Evolutionary conservation across 1,140 invertebrate species (phyloP), one percentile per base, ranked within the genome.

Genomic region (Centruroides sculpturatus): DNA sequence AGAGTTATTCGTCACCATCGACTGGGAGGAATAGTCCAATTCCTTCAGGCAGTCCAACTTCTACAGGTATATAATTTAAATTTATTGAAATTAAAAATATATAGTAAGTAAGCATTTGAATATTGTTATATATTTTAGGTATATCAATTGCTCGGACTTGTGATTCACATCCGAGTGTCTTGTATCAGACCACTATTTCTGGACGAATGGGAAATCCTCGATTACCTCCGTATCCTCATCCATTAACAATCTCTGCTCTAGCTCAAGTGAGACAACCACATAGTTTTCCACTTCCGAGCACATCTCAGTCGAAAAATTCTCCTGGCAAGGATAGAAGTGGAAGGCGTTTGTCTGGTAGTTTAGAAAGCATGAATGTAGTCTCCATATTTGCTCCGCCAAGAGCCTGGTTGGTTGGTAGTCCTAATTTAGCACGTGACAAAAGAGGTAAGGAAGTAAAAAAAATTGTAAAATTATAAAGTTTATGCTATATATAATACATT

Each of bases 161-260:
- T 63, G 74, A 76, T 61, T 65, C 69, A 59, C 73, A 74, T 65
- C 74, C 80, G 11, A 80, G 80, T 57, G 79, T 87, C 64, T 86
- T 88, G 57, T 89, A 86, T 73, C 83, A 86, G 61, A 92, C 73
- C 63, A 70, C 72, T 8, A 57, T 73, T 23, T 69, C 71, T 55
- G 74, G 74, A 64, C 73, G 72, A 63, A 73, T 73, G 64, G 73
- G 72, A 3, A 77, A 93, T 78, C 88, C 89, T 12, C 81, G 91
- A 54, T 76, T 92, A 68, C 89, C 91, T 47, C 89, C 91, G 1
- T 94, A 87, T 75, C 89, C 91, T 34, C 83, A 86, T 71, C 89
- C 92, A 23, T 83, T 82, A 12, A 81, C 85, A 13, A 72, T 89
- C 1, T 77, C 82, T 64, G 87, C 92, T 9, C 71, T 95, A 51